Evolutionary conservation across 2,797 vertebrate species (phyloP), one percentile per base, ranked within the genome.

Genomic region (Myotis pilosus): DNA sequence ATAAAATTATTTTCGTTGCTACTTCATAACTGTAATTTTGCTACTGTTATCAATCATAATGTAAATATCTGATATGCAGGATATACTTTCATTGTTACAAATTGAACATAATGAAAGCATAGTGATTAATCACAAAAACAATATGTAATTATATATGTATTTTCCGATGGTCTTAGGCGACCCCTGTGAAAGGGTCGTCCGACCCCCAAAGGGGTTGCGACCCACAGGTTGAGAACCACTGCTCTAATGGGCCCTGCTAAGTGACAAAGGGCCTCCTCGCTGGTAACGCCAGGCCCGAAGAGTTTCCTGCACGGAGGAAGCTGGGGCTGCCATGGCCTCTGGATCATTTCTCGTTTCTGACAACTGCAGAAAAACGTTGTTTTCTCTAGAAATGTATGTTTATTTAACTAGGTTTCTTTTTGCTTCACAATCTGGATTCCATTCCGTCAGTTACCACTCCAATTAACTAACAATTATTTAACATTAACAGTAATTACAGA

Each of bases 381-480:
- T 98, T 98, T 98, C 97, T 96, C 95, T 93, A 95, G 97, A 98
- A 98, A 98, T 98, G 97, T 97, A 98, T 98, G 98, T 98, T 98
- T 98, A 98, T 98, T 98, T 98, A 98, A 98, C 97, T 98, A 98
- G 98, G 97, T 98, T 97, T 98, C 97, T 98, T 97, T 98, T 98
- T 98, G 98, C 98, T 97, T 97, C 98, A 98, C 98, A 98, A 98
- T 98, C 98, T 98, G 98, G 98, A 98, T 98, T 98, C 98, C 97
- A 98, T 99, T 98, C 98, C 98, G 98, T 98, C 98, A 98, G 98
- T 98, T 99, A 98, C 98, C 98, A 99, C 99, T 99, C 98, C 99
- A 99, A 99, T 99, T 99, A 99, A 99, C 98, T 98, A 99, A 99
- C 98, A 99, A 99, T 99, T 99, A 99, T 99, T 99, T 99, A 99